Base-by-base conservation (phyloP, 92 coral and sea anemone species). In the Desmophyllum pertusum region DNA sequence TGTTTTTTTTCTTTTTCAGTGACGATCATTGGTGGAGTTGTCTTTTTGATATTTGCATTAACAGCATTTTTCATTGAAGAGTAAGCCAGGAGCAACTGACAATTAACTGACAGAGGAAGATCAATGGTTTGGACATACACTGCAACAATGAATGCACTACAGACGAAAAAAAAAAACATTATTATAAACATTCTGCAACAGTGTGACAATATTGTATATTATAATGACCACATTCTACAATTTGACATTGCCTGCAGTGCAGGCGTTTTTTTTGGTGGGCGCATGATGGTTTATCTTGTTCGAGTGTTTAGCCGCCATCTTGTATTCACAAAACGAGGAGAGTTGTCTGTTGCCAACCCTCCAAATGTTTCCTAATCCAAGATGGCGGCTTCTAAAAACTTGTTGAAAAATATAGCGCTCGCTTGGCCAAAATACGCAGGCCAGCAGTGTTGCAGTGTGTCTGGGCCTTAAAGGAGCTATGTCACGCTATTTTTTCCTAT, bases 21-120 rank as follows among this genome's bases (percentile, higher is more conserved):
- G 81, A 96, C 99, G 7, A 95, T 96, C 59, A 73, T 96, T 77
- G 99, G 99, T 85, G 99, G 99, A 9, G 63, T 96, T 63, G 99
- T 96, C n/a, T 96, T 96, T 72, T 86, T 96, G 67, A 84, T 96
- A 89, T 96, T 96, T 89, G 99, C 99, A 39, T 84, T 92, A 62
- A 85, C 98, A 82, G 93, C 99, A 62, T 92, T 96, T 69, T 80
- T 80, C 30, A 80, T 80, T 68, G 84, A 80, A 10, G 75, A 80
- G 48, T 80, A 39, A 80, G 25, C 25, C 36, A 50, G 35, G 25
- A 71, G 39, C 15, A 68, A 79, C 6, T 3, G 14, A 41, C 30
- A 31, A 53, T 38, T 76, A 29, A 63, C 13, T 45, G 27, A 66
- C 38, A 66, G 23, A 66, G 13, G 37, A 45, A 11, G 10, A 30